A percentile compares a stretch with the other conserved stretches of the same genome.
Evolutionary conservation across 2,888 invertebrate species (phyloP).

Genomic region (Apocheima hispidaria): DNA sequence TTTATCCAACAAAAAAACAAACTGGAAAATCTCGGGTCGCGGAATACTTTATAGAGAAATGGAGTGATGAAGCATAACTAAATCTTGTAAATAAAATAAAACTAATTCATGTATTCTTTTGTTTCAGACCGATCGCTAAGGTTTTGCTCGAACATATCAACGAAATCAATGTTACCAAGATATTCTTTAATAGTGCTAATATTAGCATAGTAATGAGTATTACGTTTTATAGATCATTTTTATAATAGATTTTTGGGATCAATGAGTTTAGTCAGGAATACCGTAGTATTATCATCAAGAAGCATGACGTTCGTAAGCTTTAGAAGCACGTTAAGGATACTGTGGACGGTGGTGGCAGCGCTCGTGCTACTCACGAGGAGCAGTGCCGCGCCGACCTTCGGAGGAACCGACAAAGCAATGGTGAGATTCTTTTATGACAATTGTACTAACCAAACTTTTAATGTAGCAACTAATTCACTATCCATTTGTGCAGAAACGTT

Average conservation of each 20-base stretch:
- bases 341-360: constrained; percentile 65
- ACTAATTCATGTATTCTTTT: constrained; percentile 50
- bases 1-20: background rate
- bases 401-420: constrained; percentile 77
- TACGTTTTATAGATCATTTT: constrained; percentile 67
- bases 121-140: constrained; percentile 70
- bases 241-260: constrained; percentile 61
- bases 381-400: constrained; percentile 77
- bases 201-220: constrained; percentile 59
- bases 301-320: constrained; percentile 71
- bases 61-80: too few species aligned
- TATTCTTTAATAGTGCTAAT: constrained; percentile 61
- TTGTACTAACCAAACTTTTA: background rate
- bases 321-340: constrained; percentile 71
- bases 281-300: constrained; percentile 55
- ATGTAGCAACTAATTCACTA: background rate
- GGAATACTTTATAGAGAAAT: too few species aligned
- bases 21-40: background rate
- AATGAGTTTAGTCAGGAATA: constrained; percentile 68
- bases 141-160: constrained; percentile 61
- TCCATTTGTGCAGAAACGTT: background rate
- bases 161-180: constrained; percentile 57
- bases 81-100: background rate
- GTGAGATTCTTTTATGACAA: constrained; percentile 57
- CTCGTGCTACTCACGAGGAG: constrained; percentile 70